Percentiles rank a stretch among this genome's conserved stretches.
Conservation (phyloP, 2,888 invertebrate genomes). For the Zygogramma bicolorata region DNA sequence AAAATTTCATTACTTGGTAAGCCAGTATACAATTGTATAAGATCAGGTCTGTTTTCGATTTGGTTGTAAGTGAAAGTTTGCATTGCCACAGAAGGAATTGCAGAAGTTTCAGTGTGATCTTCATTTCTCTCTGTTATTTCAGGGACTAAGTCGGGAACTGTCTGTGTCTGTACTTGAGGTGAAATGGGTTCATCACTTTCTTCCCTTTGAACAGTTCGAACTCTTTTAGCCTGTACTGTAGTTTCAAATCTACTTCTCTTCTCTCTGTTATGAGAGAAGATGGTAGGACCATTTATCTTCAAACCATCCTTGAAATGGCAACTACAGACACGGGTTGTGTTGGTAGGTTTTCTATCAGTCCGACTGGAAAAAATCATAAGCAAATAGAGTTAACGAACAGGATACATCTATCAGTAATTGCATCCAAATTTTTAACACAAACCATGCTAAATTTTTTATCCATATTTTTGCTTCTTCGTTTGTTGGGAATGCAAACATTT, state of each 20-base stretch:
- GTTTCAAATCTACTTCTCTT: too few species aligned
- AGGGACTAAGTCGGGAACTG: background rate
- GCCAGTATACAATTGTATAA: background rate
- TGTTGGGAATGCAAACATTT: too few species aligned
- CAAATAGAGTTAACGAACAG: too few species aligned
- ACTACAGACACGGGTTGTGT: background rate
- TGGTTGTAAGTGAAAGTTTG: background rate
- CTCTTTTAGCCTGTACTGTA: background rate
- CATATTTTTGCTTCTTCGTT: too few species aligned
- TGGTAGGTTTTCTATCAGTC: too few species aligned
- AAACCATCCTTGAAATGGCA: background rate
- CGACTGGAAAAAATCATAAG: too few species aligned
- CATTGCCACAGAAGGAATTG: background rate
- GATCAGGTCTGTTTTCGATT: background rate
- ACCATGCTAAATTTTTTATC: too few species aligned
- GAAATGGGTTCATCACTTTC: background rate
- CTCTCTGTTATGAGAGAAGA: background rate
- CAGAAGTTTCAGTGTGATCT: background rate
- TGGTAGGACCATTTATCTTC: background rate
- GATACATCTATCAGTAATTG: too few species aligned
- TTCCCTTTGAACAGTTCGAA: background rate
- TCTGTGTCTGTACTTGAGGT: too few species aligned
- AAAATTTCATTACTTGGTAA: too few species aligned
- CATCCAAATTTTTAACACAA: too few species aligned
- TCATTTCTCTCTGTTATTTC: background rate